Evolutionary conservation across 1,140 invertebrate species (phyloP).

Genomic region (Nephila pilipes): DNA sequence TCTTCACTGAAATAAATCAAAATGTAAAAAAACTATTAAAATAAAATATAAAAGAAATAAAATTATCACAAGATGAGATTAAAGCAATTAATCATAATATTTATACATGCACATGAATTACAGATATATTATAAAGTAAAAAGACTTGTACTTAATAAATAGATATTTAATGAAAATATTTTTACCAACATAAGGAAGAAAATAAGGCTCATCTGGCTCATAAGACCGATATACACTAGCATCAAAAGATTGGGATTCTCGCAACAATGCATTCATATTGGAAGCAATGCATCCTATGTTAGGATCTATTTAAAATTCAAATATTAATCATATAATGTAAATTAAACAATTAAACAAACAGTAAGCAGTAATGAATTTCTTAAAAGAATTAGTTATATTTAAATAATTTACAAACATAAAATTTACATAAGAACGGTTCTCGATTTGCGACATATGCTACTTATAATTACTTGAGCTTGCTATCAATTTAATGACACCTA

Average conservation of each 20-base stretch:
- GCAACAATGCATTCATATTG: constrained; percentile 63
- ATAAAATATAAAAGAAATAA: too few species aligned
- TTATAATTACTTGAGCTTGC: too few species aligned
- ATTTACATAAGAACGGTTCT: not conserved
- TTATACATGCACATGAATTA: not conserved
- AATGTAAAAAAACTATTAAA: too few species aligned
- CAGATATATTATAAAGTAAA: not conserved
- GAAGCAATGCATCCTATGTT: constrained; percentile 78
- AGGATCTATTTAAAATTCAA: constrained; percentile 81
- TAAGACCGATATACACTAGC: constrained; percentile 85
- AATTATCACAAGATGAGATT: not conserved
- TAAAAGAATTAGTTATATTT: not conserved
- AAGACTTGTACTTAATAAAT: not conserved
- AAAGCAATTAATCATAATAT: not conserved
- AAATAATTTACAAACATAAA: not conserved
- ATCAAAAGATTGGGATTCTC: constrained; percentile 84
- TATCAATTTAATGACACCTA: too few species aligned
- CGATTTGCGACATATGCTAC: too few species aligned
- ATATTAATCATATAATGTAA: constrained; percentile 31
- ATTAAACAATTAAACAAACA: not conserved
- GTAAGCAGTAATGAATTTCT: not conserved
- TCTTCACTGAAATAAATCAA: too few species aligned
- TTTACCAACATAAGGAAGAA: constrained; percentile 90
- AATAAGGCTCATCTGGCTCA: constrained; percentile 84
- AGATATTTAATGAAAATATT: not conserved